Conservation (phyloP, 1,140 invertebrate species). For the Thaumetopoea pityocampa region DNA sequence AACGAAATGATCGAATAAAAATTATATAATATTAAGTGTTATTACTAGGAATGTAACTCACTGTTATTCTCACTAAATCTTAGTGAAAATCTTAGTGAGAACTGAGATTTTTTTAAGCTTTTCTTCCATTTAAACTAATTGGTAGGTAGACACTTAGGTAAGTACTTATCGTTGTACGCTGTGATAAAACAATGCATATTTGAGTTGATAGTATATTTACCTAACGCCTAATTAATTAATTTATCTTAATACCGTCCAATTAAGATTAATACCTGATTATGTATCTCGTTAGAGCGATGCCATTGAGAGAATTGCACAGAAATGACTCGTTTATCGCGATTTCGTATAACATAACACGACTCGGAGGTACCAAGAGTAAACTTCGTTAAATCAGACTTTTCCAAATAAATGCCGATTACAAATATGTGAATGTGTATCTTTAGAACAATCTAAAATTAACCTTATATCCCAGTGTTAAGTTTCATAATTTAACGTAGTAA, state of each 20-base stretch:
- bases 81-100: neutral
- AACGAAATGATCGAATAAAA: no score
- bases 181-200: conserved; percentile 52
- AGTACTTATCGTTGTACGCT: conserved; percentile 29
- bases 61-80: no score
- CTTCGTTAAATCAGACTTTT: no score
- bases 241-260: conserved; percentile 4
- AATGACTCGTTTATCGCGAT: neutral
- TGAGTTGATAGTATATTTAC: conserved; percentile 16
- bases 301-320: neutral
- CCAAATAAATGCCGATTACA: no score
- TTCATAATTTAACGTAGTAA: no score
- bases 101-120: neutral
- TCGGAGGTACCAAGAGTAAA: no score
- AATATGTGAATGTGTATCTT: no score
- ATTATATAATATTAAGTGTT: no score
- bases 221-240: neutral
- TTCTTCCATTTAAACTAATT: neutral
- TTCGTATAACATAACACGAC: neutral
- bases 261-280: neutral
- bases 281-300: conserved; percentile 4
- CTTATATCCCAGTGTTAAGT: no score
- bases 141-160: conserved; percentile 4
- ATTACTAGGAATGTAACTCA: no score
- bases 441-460: no score